phyloP scores from a whole-genome alignment of 2,888 invertebrate species.

The Meta bourneti region DNA sequence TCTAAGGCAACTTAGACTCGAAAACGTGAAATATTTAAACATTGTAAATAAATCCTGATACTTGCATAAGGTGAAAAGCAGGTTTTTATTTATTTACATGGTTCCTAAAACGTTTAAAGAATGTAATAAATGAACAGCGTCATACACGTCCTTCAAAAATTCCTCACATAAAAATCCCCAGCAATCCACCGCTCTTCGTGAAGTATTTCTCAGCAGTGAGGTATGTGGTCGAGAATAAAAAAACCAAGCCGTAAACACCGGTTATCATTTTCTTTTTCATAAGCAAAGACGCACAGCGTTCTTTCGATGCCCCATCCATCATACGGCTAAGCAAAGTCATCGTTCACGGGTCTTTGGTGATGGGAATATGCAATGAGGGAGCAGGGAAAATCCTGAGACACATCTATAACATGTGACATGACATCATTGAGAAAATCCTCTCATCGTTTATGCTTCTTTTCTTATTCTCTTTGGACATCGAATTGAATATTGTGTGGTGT shows the following conservation, averaged over 20 bases:
- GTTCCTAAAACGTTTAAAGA: no score
- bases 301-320: constrained; percentile 19
- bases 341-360: constrained; percentile 13
- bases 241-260: not conserved
- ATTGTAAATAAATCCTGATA: no score
- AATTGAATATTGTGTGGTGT: not conserved
- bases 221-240: not conserved
- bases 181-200: not conserved
- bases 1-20: no score
- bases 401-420: constrained; percentile 36
- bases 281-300: not conserved
- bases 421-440: constrained; percentile 30
- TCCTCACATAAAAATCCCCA: not conserved
- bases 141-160: no score
- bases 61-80: no score
- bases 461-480: no score
- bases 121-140: no score
- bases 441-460: not conserved
- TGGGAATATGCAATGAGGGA: constrained; percentile 14
- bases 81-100: no score
- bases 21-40: no score
- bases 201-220: not conserved
- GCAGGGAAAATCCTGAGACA: not conserved
- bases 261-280: not conserved
- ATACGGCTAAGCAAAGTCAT: constrained; percentile 15